Evolutionary conservation across 2,888 invertebrate genomes (phyloP).

Genomic region (Anthrax anthrax): DNA sequence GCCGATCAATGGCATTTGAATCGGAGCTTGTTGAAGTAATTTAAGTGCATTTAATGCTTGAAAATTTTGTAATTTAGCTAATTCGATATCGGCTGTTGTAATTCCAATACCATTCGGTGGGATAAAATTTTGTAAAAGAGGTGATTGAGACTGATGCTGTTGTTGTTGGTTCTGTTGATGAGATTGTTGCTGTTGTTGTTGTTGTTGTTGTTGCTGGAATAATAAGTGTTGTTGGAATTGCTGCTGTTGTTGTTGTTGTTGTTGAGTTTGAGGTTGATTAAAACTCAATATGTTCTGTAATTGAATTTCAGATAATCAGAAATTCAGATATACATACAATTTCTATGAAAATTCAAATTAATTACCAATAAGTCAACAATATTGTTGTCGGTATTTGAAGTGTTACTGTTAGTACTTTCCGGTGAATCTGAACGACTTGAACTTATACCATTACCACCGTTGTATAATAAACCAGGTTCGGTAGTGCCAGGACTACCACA

Average conservation of each 20-base stretch:
- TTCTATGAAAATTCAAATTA: background rate
- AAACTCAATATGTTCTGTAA: constrained; percentile 26
- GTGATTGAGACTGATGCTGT: constrained; percentile 11
- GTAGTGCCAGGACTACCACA: constrained; percentile 21
- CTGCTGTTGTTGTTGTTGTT: constrained; percentile 18
- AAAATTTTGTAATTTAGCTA: constrained; percentile 28
- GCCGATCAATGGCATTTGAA: constrained; percentile 15
- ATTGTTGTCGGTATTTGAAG: constrained; percentile 25
- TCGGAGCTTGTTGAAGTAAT: constrained; percentile 22
- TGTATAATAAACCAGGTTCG: constrained; percentile 10
- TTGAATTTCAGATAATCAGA: background rate
- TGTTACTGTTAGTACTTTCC: constrained; percentile 30
- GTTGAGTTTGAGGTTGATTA: constrained; percentile 14
- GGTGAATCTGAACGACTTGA: constrained; percentile 32
- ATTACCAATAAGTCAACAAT: constrained; percentile 30
- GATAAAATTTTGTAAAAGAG: constrained; percentile 12
- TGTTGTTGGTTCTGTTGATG: constrained; percentile 12
- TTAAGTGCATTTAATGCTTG: constrained; percentile 30
- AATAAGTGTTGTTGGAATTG: constrained; percentile 15
- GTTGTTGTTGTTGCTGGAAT: constrained; percentile 13
- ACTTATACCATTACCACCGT: constrained; percentile 15
- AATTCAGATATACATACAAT: background rate
- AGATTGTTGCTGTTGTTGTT: constrained; percentile 16
- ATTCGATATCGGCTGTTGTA: constrained; percentile 24
- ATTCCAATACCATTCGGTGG: constrained; percentile 20